Evolutionary conservation across 1,140 invertebrate genomes (phyloP).

Genomic region (Halesus radiatus): DNA sequence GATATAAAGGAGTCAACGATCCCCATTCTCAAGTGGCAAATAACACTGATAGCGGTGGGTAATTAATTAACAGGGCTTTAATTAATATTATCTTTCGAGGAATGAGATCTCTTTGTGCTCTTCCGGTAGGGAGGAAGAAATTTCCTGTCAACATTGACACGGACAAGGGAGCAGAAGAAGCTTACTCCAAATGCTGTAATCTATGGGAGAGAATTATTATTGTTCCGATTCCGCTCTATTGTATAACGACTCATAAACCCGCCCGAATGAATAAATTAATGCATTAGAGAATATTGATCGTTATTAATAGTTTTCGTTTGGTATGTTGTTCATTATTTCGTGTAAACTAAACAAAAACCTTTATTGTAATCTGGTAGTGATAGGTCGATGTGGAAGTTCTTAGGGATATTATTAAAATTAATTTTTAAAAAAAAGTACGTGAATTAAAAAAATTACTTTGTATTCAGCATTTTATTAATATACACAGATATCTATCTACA

Average conservation of each 20-base stretch:
- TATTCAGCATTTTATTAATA: too few relatives aligned
- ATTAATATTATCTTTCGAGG: slow-evolving; percentile 15
- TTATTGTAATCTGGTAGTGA: too few relatives aligned
- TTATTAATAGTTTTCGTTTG: not conserved
- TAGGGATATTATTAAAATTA: too few relatives aligned
- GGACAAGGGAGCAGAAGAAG: not conserved
- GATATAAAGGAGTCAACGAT: too few relatives aligned
- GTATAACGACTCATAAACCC: not conserved
- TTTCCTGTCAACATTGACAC: slow-evolving; percentile 32
- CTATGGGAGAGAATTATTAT: not conserved
- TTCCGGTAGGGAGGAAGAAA: slow-evolving; percentile 4
- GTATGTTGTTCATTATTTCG: not conserved
- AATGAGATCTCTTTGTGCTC: slow-evolving; percentile 24
- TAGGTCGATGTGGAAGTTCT: too few relatives aligned
- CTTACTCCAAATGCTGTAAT: slow-evolving; percentile 1
- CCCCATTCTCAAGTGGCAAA: too few relatives aligned
- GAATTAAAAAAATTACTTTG: too few relatives aligned
- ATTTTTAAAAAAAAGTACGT: too few relatives aligned
- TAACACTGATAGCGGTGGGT: not conserved
- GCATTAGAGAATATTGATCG: too few relatives aligned
- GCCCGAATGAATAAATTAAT: too few relatives aligned
- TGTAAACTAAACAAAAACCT: too few relatives aligned
- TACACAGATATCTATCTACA: too few relatives aligned
- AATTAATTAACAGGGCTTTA: slow-evolving; percentile 27
- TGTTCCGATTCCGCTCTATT: not conserved